Evolutionary conservation across 2,113 vertebrate genomes (phyloP), one percentile per base, ranked within the genome.

Genomic region (Ctenomys sociabilis): DNA sequence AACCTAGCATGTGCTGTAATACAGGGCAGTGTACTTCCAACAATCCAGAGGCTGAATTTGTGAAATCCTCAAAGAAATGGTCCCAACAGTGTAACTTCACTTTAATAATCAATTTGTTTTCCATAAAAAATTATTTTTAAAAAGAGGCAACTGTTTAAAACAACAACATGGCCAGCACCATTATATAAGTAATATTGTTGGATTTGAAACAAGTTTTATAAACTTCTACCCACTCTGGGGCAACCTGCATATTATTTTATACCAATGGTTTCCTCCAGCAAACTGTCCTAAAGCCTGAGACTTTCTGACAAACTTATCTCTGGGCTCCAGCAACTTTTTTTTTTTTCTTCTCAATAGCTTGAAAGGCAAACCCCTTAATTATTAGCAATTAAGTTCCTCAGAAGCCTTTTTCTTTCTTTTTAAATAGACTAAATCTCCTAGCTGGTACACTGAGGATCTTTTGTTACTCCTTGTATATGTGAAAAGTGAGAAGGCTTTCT

Each of bases 111-210:
- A 98, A 96, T 97, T 95, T 97, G 88, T 95, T 98, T 98, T 98
- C 97, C 96, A 98, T 98, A 98, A 97, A 94, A 97, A 40, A 1
- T 91, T 91, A 40, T 95, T 97, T 97, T 97, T 97, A 95, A 98
- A 98, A 98, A 98, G 97, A 98, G 98, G 98, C 98, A 98, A 98
- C 98, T 97, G 98, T 95, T 98, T 98, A 98, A 98, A 99, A 99
- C 98, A 98, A 98, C 98, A 98, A 97, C 98, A 99, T 99, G 98
- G 99, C 99, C 99, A 99, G 99, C 99, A 99, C 99, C 99, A 98
- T 99, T 98, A 99, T 98, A 98, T 98, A 99, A 98, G 99, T 98
- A 98, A 99, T 98, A 99, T 99, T 98, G 98, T 98, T 98, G 98
- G 98, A 98, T 99, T 98, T 98, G 98, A 98, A 99, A 98, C 98